Conservation (phyloP, 2,797 vertebrate genomes). For the Darevskia nairensis region DNA sequence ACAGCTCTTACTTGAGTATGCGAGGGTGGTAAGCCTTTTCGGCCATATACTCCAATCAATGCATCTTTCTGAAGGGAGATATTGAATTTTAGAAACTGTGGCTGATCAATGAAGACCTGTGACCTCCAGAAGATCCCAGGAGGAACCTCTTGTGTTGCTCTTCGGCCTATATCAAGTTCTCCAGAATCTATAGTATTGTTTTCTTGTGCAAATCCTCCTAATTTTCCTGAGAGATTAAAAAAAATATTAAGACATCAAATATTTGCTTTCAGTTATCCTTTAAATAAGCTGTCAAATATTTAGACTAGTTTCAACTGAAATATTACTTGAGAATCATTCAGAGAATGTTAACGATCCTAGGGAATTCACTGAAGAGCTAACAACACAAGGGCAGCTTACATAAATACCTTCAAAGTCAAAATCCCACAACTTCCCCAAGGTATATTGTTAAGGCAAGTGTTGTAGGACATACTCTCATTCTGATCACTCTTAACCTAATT, state of each 20-base stretch:
- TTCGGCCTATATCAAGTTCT: constrained; percentile 92
- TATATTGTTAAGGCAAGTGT: background rate
- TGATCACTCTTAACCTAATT: constrained; percentile 56
- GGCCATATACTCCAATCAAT: constrained; percentile 95
- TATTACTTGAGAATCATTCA: constrained; percentile 38
- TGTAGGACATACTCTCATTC: constrained; percentile 50
- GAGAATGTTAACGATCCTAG: constrained; percentile 13
- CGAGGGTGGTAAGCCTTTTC: constrained; percentile 95
- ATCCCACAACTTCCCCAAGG: constrained; percentile 40
- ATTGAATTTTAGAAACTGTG: constrained; percentile 98
- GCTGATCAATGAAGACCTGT: constrained; percentile 90
- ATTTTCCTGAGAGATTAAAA: constrained; percentile 83
- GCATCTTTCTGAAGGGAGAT: constrained; percentile 98
- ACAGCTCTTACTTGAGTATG: constrained; percentile 91
- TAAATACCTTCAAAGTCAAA: constrained; percentile 49
- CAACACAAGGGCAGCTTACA: constrained; percentile 22
- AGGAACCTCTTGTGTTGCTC: constrained; percentile 88
- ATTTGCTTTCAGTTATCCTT: constrained; percentile 48
- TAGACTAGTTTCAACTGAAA: constrained; percentile 54
- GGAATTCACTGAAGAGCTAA: constrained; percentile 43
- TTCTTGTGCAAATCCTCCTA: constrained; percentile 86
- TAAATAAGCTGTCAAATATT: constrained; percentile 44
- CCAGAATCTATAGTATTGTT: constrained; percentile 96
- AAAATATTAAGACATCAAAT: constrained; percentile 47
- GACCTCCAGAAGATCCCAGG: constrained; percentile 98